Conservation (phyloP, 2,797 vertebrate genomes). For the Oreortyx pictus region DNA sequence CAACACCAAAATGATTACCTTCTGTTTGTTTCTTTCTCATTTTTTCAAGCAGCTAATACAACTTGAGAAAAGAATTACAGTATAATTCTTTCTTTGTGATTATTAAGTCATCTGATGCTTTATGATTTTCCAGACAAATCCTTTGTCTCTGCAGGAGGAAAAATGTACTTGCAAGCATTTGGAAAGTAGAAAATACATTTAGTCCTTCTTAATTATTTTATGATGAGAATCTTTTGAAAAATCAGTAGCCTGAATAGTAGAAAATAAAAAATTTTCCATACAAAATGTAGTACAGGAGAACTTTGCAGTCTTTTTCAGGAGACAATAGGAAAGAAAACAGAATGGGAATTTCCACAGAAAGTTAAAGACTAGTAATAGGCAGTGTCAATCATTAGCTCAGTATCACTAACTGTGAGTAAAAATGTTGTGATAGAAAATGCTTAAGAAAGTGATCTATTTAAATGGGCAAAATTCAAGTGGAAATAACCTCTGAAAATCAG, state of each 20-base stretch:
- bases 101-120: slow-evolving; percentile 23
- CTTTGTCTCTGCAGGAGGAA: background rate
- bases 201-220: background rate
- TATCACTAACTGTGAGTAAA: background rate
- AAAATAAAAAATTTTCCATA: background rate
- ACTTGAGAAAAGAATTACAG: background rate
- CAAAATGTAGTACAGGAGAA: background rate
- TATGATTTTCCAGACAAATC: slow-evolving; percentile 15
- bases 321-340: background rate
- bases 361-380: background rate
- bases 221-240: background rate
- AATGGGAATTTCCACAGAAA: background rate
- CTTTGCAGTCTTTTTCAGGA: background rate
- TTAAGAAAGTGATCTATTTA: background rate
- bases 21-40: background rate
- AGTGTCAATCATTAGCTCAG: fast-evolving
- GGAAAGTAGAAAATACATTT: background rate
- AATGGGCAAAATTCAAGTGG: background rate
- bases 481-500: background rate
- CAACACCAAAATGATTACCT: background rate
- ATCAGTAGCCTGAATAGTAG: background rate
- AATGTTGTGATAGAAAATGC: background rate
- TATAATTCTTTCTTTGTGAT: background rate
- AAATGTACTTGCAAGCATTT: background rate
- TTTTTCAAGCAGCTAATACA: background rate